Base-by-base conservation (phyloP, 1,140 invertebrate genomes). In the Halesus radiatus region DNA sequence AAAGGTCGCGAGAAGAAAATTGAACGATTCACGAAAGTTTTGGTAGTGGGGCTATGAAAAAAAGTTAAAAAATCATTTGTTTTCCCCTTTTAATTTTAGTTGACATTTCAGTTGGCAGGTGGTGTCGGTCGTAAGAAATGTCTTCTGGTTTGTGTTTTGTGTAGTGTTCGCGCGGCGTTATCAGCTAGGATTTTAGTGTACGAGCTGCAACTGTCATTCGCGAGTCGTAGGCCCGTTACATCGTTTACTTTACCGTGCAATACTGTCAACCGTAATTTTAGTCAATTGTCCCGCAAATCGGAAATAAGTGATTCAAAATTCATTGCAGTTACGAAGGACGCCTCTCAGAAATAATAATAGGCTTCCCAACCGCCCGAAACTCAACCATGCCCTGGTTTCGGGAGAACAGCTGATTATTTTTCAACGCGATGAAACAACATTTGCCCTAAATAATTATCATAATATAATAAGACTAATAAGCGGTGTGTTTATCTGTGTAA, bases 121-220 rank as follows among this genome's bases (percentile, higher is more conserved):
- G 68, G 68, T 72, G 45, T 45, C 20, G 8, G 45, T 22, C 6
- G 26, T 13, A 26, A 20, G 16, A 45, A 45, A 13, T 45, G 37
- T 32, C 10, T 52, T 72, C 8, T 23, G 26, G 22, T 16, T 52
- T n/a, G 18, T 52, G 37, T 18, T n/a, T n/a, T n/a, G n/a, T n/a
- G n/a, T n/a, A 20, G 54, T 58, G 72, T 23, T 32, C 37, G 37
- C 37, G 37, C 53, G 72, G 56, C 58, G 72, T 75, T 75, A 75
- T 75, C 72, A 75, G 54, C 72, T 7, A 58, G n/a, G 53, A 75
- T 37, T 75, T 58, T 58, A 22, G 70, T n/a, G 70, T 75, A n/a
- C 72, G 26, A n/a, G 70, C 5, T 75, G 72, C 54, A 75, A 75
- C 72, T 75, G 72, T 75, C 72, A 75, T 75, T 53, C 68, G 68